Conservation (phyloP, 2,888 invertebrate genomes). For the Prenolepis imparis region DNA sequence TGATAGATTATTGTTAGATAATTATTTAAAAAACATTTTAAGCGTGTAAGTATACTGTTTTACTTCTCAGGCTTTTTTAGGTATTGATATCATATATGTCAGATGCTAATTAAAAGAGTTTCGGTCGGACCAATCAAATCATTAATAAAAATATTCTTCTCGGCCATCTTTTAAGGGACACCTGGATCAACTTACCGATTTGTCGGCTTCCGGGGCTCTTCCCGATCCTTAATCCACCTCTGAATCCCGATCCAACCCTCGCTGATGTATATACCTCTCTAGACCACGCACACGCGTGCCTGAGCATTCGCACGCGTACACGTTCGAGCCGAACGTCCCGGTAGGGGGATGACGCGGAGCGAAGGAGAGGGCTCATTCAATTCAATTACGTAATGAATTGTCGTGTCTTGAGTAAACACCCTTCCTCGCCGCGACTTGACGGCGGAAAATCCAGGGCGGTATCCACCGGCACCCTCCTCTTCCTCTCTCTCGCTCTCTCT, state of each 20-base stretch:
- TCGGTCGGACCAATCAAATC: background rate
- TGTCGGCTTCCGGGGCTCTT: conserved; percentile 15
- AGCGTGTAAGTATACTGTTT: background rate
- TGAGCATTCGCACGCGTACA: conserved; percentile 66
- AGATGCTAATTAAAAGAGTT: background rate
- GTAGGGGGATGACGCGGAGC: conserved; percentile 29
- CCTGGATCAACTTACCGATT: background rate
- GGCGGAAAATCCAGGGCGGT: conserved; percentile 72
- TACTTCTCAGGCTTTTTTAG: background rate
- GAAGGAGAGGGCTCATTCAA: conserved; percentile 83
- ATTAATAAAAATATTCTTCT: background rate
- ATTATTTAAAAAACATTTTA: conserved; percentile 5
- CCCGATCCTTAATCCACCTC: conserved; percentile 41
- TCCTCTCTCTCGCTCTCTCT: conserved; percentile 2
- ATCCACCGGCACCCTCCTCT: conserved; percentile 44
- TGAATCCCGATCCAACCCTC: conserved; percentile 41
- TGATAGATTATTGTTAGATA: background rate
- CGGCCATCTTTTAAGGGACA: background rate
- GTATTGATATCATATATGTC: background rate
- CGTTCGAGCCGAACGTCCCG: conserved; percentile 31
- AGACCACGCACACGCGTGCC: conserved; percentile 66
- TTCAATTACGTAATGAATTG: conserved; percentile 87
- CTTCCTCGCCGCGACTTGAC: conserved; percentile 83
- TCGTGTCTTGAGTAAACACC: conserved; percentile 86
- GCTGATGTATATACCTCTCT: conserved; percentile 48